Percentiles rank a stretch among this genome's conserved stretches.
These are phyloP conservation scores for Escarpia spicata DNA, from an alignment of 2,888 invertebrate genomes.

Conservation along the genomic window DNA sequence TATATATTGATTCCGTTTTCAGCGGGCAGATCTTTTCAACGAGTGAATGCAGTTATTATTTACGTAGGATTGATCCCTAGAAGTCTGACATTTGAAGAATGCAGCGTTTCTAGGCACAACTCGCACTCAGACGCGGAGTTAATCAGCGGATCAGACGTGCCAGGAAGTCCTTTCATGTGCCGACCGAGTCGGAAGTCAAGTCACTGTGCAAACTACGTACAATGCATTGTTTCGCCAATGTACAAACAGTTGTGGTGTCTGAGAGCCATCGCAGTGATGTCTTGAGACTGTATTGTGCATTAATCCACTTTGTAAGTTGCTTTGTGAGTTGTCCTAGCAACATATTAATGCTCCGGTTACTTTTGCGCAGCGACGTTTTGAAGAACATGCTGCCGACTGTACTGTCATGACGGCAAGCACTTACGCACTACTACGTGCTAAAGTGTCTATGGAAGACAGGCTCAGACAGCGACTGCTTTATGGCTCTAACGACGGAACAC, in stretches of 20 bases:
- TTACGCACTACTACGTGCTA: background rate
- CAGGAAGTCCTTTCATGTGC: background rate
- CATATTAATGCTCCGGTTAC: background rate
- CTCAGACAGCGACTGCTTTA: background rate
- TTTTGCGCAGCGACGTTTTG: background rate
- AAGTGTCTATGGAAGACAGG: background rate
- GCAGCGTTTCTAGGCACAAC: background rate
- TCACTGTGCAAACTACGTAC: background rate
- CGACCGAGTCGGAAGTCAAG: background rate
- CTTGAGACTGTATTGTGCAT: background rate
- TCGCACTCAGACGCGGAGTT: background rate
- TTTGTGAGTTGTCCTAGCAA: background rate
- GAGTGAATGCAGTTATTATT: background rate
- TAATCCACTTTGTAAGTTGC: conserved; percentile 1
- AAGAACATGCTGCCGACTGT: background rate
- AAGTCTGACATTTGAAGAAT: background rate
- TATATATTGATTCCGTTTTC: background rate
- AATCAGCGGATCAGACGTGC: background rate
- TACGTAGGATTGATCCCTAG: background rate
- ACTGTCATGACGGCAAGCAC: background rate
- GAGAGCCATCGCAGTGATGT: background rate
- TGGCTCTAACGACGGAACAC: background rate
- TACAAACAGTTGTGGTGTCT: background rate
- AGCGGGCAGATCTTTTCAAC: background rate
- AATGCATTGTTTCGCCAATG: background rate